Conservation (phyloP, 2,888 invertebrate species). For the Drosophila affinis region DNA sequence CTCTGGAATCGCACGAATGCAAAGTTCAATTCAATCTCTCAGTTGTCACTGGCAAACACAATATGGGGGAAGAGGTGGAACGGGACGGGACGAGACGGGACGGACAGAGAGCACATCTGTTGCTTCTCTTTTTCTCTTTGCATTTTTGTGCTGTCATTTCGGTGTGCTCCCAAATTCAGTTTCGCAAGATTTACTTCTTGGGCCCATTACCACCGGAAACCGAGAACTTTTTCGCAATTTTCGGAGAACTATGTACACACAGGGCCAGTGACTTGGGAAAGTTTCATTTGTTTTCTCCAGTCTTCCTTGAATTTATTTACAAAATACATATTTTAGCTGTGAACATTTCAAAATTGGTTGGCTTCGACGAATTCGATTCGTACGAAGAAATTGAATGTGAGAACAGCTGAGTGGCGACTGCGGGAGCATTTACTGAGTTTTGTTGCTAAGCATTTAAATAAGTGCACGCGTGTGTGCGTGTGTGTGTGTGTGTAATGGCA, state of each 20-base stretch:
- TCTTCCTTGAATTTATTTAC: too few relatives aligned
- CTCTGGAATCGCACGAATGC: constrained; percentile 50
- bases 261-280: too few relatives aligned
- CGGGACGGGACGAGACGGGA: background rate
- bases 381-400: background rate
- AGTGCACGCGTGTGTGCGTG: constrained; percentile 13
- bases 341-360: too few relatives aligned
- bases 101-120: constrained; percentile 6
- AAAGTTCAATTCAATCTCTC: constrained; percentile 81
- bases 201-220: background rate
- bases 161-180: background rate
- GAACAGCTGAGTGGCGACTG: background rate
- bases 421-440: background rate
- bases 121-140: constrained; percentile 34
- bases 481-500: constrained; percentile 43
- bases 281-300: too few relatives aligned
- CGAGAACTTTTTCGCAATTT: too few relatives aligned
- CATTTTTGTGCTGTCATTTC: constrained; percentile 3
- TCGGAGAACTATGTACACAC: too few relatives aligned
- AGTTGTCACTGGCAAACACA: constrained; percentile 78
- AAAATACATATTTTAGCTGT: too few relatives aligned
- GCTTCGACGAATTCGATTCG: background rate
- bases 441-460: constrained; percentile 59
- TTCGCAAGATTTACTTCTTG: background rate
- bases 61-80: constrained; percentile 46